Percentiles rank a stretch among this genome's conserved stretches.
These are phyloP conservation scores for Radopholus similis DNA, from an alignment of 1,140 invertebrate genomes.

Conservation along the genomic window DNA sequence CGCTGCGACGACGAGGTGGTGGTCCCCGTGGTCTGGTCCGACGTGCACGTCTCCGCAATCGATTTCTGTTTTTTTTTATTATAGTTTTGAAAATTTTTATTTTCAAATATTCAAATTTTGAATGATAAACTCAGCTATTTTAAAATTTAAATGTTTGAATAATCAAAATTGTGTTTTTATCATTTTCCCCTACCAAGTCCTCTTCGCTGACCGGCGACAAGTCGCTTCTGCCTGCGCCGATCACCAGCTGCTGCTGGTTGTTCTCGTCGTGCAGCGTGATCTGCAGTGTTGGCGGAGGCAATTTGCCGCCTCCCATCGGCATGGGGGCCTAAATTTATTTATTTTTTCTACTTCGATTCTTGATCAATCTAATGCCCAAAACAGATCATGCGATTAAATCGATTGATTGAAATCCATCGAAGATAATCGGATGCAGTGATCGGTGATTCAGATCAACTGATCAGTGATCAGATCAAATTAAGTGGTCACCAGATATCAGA, in stretches of 20 bases:
- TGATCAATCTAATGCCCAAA: background rate
- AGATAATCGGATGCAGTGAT: too few species aligned
- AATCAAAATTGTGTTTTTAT: too few species aligned
- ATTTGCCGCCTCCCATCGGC: background rate
- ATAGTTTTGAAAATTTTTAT: background rate
- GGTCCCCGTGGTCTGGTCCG: slow-evolving; percentile 6
- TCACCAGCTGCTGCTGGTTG: slow-evolving; percentile 14
- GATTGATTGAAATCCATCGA: background rate
- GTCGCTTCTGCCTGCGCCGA: slow-evolving; percentile 3
- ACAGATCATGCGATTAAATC: background rate
- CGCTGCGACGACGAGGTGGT: slow-evolving; percentile 1
- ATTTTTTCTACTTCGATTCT: background rate
- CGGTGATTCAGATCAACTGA: too few species aligned
- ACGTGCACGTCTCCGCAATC: slow-evolving; percentile 20
- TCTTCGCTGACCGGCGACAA: slow-evolving; percentile 27
- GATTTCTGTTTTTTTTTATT: slow-evolving; percentile 21
- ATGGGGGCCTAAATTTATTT: slow-evolving; percentile 1
- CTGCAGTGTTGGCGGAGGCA: slow-evolving; percentile 19
- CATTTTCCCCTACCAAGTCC: slow-evolving; percentile 19
- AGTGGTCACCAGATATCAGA: too few species aligned
- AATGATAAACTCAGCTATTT: background rate
- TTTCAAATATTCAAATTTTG: background rate
- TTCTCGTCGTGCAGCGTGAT: slow-evolving; percentile 27
- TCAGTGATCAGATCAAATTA: too few species aligned
- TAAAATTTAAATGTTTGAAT: background rate